Percentiles rank a stretch among this genome's conserved stretches.
phyloP scores from a whole-genome alignment of 92 coral and sea anemone genomes.

The Zoanthus gigantus region DNA sequence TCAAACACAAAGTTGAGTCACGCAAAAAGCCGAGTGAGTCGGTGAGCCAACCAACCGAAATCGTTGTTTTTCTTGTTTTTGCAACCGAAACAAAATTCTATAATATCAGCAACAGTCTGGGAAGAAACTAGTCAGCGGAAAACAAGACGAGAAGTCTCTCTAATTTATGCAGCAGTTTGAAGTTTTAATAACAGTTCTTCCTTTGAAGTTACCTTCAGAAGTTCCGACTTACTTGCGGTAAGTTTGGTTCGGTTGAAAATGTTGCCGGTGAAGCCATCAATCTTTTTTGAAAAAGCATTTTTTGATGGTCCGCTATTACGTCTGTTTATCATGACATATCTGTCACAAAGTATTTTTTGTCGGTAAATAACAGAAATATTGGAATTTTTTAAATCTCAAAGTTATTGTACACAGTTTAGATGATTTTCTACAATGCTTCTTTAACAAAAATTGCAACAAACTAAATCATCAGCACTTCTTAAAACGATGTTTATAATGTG shows the following conservation, averaged over 20 bases:
- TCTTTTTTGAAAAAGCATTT: conserved; percentile 2
- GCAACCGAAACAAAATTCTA: conserved; percentile 3
- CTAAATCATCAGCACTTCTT: background rate
- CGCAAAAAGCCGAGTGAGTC: conserved; percentile 11
- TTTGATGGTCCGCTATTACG: conserved; percentile 39
- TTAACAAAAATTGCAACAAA: conserved; percentile 38
- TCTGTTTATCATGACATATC: conserved; percentile 29
- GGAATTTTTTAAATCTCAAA: conserved; percentile 27
- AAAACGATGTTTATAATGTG: conserved; percentile 15
- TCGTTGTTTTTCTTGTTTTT: background rate
- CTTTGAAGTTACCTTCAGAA: conserved; percentile 38
- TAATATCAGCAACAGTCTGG: background rate
- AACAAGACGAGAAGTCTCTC: conserved; percentile 4
- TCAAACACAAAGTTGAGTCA: conserved; percentile 8
- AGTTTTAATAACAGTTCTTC: conserved; percentile 10
- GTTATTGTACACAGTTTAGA: conserved; percentile 32
- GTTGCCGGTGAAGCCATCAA: conserved; percentile 12
- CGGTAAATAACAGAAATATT: conserved; percentile 28
- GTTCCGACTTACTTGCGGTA: conserved; percentile 52
- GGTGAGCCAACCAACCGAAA: background rate
- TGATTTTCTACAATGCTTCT: conserved; percentile 5
- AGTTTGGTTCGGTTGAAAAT: conserved; percentile 31
- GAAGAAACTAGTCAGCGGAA: conserved; percentile 1
- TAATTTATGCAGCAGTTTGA: conserved; percentile 40
- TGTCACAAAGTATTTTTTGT: conserved; percentile 33